Evolutionary conservation across 2,888 invertebrate species (phyloP).

Genomic region (Pollenia amentaria): DNA sequence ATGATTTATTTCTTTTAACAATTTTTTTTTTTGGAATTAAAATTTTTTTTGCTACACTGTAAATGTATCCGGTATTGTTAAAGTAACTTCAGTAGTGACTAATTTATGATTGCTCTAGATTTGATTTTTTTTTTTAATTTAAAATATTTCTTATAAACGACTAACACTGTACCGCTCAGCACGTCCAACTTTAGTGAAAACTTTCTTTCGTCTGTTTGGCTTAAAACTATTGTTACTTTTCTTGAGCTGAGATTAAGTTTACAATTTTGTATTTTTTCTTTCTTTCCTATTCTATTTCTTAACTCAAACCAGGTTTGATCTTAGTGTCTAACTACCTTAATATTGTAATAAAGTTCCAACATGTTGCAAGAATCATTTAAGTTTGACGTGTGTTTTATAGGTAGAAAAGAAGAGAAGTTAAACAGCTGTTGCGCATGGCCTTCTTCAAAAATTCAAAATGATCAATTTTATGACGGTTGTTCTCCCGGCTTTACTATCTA

Average conservation of each 20-base stretch:
- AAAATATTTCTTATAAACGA: neutral
- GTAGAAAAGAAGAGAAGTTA: conserved; percentile 10
- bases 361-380: conserved; percentile 56
- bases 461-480: neutral
- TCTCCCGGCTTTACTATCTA: neutral
- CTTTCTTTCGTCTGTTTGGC: conserved; percentile 83
- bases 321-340: conserved; percentile 20
- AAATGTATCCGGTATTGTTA: conserved; percentile 58
- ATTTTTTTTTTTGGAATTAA: conserved; percentile 72
- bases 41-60: conserved; percentile 69
- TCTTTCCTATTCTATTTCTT: conserved; percentile 55
- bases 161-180: conserved; percentile 42
- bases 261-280: conserved; percentile 44
- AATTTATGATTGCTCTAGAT: conserved; percentile 60
- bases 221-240: conserved; percentile 80
- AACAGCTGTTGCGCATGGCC: conserved; percentile 56
- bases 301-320: conserved; percentile 56
- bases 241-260: conserved; percentile 78
- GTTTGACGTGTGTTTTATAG: conserved; percentile 12
- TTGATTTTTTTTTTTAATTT: conserved; percentile 9
- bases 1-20: conserved; percentile 51
- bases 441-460: conserved; percentile 5
- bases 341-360: conserved; percentile 35
- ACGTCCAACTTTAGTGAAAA: conserved; percentile 82
- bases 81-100: conserved; percentile 50